Evolutionary conservation across 2,113 vertebrate genomes (phyloP).

Genomic region (Castor canadensis): DNA sequence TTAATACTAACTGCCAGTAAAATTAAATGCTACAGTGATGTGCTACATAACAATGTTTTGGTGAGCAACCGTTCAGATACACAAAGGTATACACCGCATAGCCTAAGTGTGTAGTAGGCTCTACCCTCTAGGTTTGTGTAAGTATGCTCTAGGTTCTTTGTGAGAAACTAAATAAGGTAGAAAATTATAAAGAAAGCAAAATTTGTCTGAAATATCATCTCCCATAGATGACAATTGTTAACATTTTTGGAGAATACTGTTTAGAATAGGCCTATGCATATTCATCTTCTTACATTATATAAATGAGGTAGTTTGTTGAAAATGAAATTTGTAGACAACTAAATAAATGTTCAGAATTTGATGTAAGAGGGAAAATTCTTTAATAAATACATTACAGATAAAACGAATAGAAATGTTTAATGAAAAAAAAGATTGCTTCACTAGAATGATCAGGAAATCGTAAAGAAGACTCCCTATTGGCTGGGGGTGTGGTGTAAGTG

Average conservation of each 20-base stretch:
- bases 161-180: constrained; percentile 1
- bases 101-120: neutral
- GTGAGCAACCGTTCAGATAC: neutral
- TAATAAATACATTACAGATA: neutral
- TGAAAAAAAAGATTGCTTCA: neutral
- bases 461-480: no score
- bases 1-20: neutral
- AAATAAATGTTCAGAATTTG: constrained; percentile 37
- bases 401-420: neutral
- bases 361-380: constrained; percentile 1
- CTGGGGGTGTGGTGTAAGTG: no score
- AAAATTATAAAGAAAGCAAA: neutral
- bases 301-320: constrained; percentile 17
- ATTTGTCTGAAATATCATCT: neutral
- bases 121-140: neutral
- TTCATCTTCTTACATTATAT: neutral
- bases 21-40: neutral
- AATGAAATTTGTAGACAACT: constrained; percentile 8
- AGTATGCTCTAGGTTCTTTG: neutral
- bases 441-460: neutral
- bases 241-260: neutral
- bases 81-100: neutral
- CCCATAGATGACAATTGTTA: neutral
- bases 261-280: neutral
- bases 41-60: neutral